phyloP scores from a whole-genome alignment of 2,113 vertebrate species.

The Felis catus region F.catus_Fca126_mat1.0 CM031412.1:33952501-33953000 shows the following conservation, averaged over 20 bases:
- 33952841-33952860: neutral
- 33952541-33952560: neutral
- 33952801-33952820: neutral
- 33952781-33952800: neutral
- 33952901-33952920: neutral
- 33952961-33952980: neutral
- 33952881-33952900: neutral
- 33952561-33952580: neutral
- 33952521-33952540: neutral
- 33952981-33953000: neutral
- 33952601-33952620: accelerated
- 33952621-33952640: no score
- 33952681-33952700: neutral
- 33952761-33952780: neutral
- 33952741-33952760: neutral
- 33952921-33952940: neutral
- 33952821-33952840: neutral
- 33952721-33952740: neutral
- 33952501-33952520: neutral
- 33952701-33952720: neutral
- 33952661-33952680: neutral
- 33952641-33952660: neutral
- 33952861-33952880: neutral
- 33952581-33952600: neutral
- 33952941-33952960: neutral